phyloP scores from a whole-genome alignment of 1,140 invertebrate species.

The Magallana ariakensis region DNA sequence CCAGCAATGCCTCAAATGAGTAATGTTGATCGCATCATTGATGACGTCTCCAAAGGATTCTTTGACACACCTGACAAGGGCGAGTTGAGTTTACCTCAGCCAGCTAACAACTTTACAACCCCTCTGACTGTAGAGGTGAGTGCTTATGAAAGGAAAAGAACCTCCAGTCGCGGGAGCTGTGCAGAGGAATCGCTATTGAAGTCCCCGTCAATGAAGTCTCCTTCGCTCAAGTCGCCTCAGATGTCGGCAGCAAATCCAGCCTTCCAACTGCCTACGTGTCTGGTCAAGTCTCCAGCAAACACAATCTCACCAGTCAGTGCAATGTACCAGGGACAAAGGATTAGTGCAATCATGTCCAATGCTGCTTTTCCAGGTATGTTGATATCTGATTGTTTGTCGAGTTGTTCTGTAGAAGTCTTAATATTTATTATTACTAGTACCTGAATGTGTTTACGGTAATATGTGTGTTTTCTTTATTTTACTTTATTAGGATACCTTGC shows the following conservation, averaged over 20 bases:
- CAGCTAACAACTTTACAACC: constrained; percentile 27
- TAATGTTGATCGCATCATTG: constrained; percentile 75
- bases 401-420: too few relatives aligned
- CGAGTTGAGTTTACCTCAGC: constrained; percentile 37
- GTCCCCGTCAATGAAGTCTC: constrained; percentile 38
- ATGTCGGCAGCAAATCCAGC: not conserved
- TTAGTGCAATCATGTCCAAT: not conserved
- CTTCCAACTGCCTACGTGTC: not conserved
- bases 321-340: not conserved
- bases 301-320: constrained; percentile 31
- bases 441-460: too few relatives aligned
- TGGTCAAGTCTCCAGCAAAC: not conserved
- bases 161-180: not conserved
- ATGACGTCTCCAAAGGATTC: constrained; percentile 76
- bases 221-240: constrained; percentile 11
- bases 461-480: not conserved
- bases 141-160: constrained; percentile 45
- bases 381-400: not conserved
- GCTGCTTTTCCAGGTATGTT: not conserved
- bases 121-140: constrained; percentile 22
- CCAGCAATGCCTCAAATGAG: constrained; percentile 57
- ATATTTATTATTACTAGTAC: too few relatives aligned
- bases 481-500: not conserved
- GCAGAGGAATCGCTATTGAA: constrained; percentile 23
- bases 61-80: constrained; percentile 68